phyloP scores from a whole-genome alignment of 1,140 invertebrate genomes.

The Dolichoris vasculosae region DNA sequence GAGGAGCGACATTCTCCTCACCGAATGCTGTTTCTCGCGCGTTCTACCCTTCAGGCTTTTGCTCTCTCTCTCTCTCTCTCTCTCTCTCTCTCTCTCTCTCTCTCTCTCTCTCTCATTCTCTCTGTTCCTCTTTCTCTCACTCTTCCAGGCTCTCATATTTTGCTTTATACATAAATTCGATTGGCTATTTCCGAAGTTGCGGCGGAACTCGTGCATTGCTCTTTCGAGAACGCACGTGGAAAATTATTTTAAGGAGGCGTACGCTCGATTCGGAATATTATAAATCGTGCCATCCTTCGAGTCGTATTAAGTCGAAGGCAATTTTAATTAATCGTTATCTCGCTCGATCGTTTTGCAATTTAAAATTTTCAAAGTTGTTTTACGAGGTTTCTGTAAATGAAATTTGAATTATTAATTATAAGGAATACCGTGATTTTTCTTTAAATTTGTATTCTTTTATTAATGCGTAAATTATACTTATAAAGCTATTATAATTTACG shows the following conservation, averaged over 20 bases:
- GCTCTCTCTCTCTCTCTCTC: not conserved
- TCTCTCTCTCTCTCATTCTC: not conserved
- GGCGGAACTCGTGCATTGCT: not conserved
- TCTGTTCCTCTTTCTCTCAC: too few species aligned
- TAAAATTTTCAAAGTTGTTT: not conserved
- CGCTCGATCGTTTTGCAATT: too few species aligned
- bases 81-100: not conserved
- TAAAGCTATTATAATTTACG: too few species aligned
- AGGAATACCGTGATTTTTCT: not conserved
- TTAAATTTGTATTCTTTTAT: too few species aligned
- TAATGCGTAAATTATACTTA: too few species aligned
- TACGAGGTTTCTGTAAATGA: not conserved
- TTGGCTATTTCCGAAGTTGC: slow-evolving; percentile 31
- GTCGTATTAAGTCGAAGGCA: too few species aligned
- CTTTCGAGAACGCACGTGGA: not conserved
- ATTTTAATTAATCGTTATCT: too few species aligned
- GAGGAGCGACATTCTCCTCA: slow-evolving; percentile 47
- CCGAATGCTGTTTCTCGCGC: slow-evolving; percentile 21
- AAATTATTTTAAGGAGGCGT: not conserved
- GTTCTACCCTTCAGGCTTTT: not conserved
- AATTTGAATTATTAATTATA: not conserved
- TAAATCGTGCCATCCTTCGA: not conserved
- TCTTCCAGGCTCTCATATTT: not conserved
- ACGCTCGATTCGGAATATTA: not conserved
- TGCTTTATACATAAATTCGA: not conserved